phyloP scores from a whole-genome alignment of 1,140 invertebrate species.

The Calosoma granatense region DNA sequence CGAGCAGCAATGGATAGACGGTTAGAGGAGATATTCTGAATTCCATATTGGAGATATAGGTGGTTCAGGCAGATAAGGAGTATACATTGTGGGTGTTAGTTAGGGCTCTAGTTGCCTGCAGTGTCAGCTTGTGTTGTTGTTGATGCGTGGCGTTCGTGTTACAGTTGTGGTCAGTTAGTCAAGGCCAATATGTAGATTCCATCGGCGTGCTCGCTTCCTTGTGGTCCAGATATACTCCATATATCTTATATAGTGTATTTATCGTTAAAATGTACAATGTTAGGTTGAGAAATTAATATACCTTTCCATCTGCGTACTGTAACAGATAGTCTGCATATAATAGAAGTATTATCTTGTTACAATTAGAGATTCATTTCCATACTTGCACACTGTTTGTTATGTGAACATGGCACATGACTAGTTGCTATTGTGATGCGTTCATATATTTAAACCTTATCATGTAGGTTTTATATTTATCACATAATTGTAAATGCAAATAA shows the following conservation, averaged over 20 bases:
- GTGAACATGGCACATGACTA: neutral
- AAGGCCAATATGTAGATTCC: too few relatives aligned
- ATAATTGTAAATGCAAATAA: conserved; percentile 3
- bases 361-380: neutral
- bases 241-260: too few relatives aligned
- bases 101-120: neutral
- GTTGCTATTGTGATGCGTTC: neutral
- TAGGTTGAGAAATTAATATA: too few relatives aligned
- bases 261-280: too few relatives aligned
- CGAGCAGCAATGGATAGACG: too few relatives aligned
- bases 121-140: neutral
- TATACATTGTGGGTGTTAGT: neutral
- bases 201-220: too few relatives aligned
- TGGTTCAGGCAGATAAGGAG: neutral
- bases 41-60: neutral
- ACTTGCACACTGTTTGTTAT: neutral
- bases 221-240: too few relatives aligned
- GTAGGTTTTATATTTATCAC: neutral
- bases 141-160: too few relatives aligned
- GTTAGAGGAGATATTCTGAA: neutral
- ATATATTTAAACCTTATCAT: neutral
- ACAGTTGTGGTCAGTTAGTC: neutral
- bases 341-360: neutral
- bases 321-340: neutral
- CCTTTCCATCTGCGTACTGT: too few relatives aligned